Evolutionary conservation across 2,888 invertebrate genomes (phyloP).

Genomic region (Tenthredo scrophulariae): DNA sequence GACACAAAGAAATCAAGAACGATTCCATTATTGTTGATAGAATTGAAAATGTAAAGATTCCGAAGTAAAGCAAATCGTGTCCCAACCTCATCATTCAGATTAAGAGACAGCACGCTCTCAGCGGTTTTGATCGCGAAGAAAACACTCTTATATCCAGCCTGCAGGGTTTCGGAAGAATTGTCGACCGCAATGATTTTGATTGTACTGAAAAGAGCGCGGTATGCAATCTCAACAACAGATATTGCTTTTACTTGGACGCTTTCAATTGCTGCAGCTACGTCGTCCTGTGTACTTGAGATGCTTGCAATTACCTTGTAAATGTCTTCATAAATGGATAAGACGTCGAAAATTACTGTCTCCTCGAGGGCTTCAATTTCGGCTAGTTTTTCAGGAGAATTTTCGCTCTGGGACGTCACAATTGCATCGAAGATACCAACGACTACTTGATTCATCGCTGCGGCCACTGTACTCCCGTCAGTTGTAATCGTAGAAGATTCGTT

Average conservation of each 20-base stretch:
- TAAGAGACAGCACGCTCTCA: background rate
- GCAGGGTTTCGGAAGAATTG: background rate
- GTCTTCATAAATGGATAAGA: background rate
- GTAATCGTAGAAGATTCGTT: background rate
- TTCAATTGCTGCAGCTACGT: background rate
- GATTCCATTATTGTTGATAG: background rate
- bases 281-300: constrained; percentile 7
- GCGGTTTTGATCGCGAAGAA: background rate
- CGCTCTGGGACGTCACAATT: background rate
- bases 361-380: background rate
- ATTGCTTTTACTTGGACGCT: background rate
- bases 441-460: background rate
- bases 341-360: background rate
- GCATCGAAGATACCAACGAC: background rate
- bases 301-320: background rate
- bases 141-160: background rate
- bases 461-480: background rate
- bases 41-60: background rate
- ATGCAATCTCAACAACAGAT: background rate
- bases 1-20: background rate
- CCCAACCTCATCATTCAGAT: background rate
- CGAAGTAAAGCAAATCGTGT: background rate
- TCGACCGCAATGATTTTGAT: background rate
- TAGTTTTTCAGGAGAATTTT: background rate
- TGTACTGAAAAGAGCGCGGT: background rate